Base-by-base conservation (phyloP, 2,888 invertebrate genomes). In the Lissocephala sabroskyi region DNA sequence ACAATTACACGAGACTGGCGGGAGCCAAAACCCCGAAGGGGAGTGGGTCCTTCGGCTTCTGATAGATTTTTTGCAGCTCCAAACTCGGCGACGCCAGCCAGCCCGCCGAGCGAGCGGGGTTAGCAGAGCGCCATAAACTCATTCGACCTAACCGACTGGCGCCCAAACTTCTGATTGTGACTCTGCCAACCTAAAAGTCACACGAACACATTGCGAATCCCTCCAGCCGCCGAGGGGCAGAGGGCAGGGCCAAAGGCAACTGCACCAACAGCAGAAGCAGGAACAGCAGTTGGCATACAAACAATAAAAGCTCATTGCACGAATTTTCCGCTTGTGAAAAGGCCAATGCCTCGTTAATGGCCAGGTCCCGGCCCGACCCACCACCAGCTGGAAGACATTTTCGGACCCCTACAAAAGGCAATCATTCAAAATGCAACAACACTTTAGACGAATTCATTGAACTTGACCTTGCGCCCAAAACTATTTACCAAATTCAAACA, bases 341-440 rank as follows among this genome's bases (percentile, higher is more conserved):
- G 77, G 71, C 75, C 67, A 67, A 68, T 67, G 67, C 56, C 75
- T 77, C 51, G 59, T 77, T 67, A 67, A 67, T 77, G 78, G 78
- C 62, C 55, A 57, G 45, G 52, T n/a, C n/a, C n/a, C n/a, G n/a
- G n/a, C n/a, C n/a, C n/a, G n/a, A 49, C 6, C 11, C 6, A 33
- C 11, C n/a, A n/a, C n/a, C n/a, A n/a, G n/a, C n/a, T n/a, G n/a
- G n/a, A n/a, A n/a, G n/a, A n/a, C n/a, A n/a, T n/a, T n/a, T n/a
- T n/a, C n/a, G n/a, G n/a, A n/a, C n/a, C n/a, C n/a, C n/a, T n/a
- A n/a, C n/a, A n/a, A n/a, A n/a, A n/a, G n/a, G n/a, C n/a, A n/a
- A n/a, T n/a, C n/a, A n/a, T n/a, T n/a, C n/a, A n/a, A n/a, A n/a
- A n/a, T n/a, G n/a, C n/a, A n/a, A n/a, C n/a, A n/a, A n/a, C n/a